Base-by-base conservation (phyloP, 2,888 invertebrate genomes). In the Drosophila antonietae region DNA sequence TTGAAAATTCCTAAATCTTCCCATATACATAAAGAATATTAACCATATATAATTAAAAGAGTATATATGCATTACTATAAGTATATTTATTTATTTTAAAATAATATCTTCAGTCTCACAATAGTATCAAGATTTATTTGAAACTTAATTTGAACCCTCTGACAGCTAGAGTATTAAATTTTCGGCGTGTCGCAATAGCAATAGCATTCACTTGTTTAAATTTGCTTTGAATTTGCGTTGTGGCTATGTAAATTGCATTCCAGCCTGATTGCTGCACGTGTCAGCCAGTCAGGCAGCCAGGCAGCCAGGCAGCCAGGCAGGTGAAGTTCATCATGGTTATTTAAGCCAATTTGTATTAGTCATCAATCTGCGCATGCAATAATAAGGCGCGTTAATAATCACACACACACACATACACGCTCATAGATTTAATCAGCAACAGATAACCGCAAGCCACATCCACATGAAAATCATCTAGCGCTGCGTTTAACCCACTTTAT, bases 291-390 rank as follows among this genome's bases (percentile, higher is more conserved):
- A 37, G 37, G 14, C 14, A 14, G 37, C 5, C 37, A 15, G 37
- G 14, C 14, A 14, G 37, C 5, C 37, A 15, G 47, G 49, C 31
- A 2, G 18, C 18, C 18, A 51, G 51, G 18, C 51, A 51, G 51
- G 20, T 49, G 60, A 57, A 61, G 69, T 66, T 69, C 58, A 71
- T 83, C 74, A 77, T 63, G 73, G 69, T 83, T 73, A 72, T 64
- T 78, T 74, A 81, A 68, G 68, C 72, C 66, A 68, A 75, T 78
- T 83, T 83, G 64, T 80, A 88, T 75, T 74, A 83, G 74, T 68
- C 74, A 73, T 70, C 73, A 66, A 71, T 69, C 62, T 52, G 71
- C 41, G 23, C 49, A 41, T 53, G 44, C 71, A 75, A 75, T 78
- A 71, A 72, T 68, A 68, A 71, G 68, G 58, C 62, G 63, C 63